These are phyloP conservation scores for Epinotia nisella DNA, from an alignment of 2,888 invertebrate species.

Conservation along the genomic window DNA sequence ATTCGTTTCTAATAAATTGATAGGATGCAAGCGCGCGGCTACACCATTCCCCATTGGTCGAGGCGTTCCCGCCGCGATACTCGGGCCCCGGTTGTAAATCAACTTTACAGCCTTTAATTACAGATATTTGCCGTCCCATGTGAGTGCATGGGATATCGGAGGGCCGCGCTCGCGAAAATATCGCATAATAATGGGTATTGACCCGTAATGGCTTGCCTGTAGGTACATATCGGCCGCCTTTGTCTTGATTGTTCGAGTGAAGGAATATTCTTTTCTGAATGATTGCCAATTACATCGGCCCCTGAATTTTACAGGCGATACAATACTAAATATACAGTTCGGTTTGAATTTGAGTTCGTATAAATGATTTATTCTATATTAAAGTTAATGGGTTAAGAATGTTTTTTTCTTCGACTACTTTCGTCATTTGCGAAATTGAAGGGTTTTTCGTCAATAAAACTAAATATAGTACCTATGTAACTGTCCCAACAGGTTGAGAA, in stretches of 20 bases:
- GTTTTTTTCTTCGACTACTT: conserved; percentile 52
- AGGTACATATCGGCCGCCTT: conserved; percentile 82
- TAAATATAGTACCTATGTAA: conserved; percentile 3
- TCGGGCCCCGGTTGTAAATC: conserved; percentile 81
- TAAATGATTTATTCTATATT: conserved; percentile 80
- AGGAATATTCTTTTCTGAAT: conserved; percentile 81
- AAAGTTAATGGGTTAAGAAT: conserved; percentile 61
- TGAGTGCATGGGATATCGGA: conserved; percentile 80
- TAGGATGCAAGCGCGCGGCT: conserved; percentile 68
- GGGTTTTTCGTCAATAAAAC: conserved; percentile 5
- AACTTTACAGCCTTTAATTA: conserved; percentile 85
- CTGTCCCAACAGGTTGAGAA: conserved; percentile 46
- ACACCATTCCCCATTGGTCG: conserved; percentile 73
- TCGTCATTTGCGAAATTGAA: conserved; percentile 7
- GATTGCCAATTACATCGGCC: conserved; percentile 84
- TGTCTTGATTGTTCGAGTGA: conserved; percentile 81
- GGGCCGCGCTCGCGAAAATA: conserved; percentile 83
- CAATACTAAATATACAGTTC: conserved; percentile 71
- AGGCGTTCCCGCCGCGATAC: conserved; percentile 77
- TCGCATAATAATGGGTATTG: conserved; percentile 85
- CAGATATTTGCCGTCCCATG: conserved; percentile 84
- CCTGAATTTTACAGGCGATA: conserved; percentile 78
- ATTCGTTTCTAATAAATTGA: conserved; percentile 84
- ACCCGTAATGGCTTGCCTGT: conserved; percentile 82
- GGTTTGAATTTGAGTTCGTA: conserved; percentile 75